Evolutionary conservation across 2,888 invertebrate genomes (phyloP).

Genomic region (Acanthosepion esculentum): DNA sequence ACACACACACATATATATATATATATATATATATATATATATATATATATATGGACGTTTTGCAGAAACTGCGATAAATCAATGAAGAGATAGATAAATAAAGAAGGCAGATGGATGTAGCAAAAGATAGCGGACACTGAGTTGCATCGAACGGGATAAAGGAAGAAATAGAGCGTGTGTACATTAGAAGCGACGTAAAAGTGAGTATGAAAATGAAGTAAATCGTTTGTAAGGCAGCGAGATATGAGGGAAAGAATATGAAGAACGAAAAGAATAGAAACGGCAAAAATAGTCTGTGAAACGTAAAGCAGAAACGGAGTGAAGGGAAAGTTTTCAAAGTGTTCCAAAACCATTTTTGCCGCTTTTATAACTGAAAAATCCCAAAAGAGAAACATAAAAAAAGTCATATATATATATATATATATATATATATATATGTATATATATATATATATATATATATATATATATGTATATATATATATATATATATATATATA

Average conservation of each 20-base stretch:
- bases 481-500: no score
- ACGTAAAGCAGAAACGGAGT: neutral
- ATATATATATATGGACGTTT: neutral
- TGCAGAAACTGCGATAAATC: no score
- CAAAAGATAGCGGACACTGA: no score
- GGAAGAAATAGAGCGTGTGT: no score
- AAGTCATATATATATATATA: no score
- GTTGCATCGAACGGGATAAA: no score
- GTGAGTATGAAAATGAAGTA: neutral
- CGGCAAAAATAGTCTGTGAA: neutral
- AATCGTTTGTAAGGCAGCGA: neutral
- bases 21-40: neutral
- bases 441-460: no score
- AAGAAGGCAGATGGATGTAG: no score
- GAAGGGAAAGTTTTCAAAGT: neutral
- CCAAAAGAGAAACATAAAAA: neutral
- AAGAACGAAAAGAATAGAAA: neutral
- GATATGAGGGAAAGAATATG: neutral
- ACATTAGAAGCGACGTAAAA: neutral
- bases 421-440: no score
- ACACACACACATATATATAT: neutral
- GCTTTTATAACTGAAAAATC: neutral
- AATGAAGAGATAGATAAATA: no score
- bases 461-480: no score
- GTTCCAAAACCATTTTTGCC: neutral